Evolutionary conservation across 1,140 invertebrate species (phyloP).

Genomic region (Coboldia fuscipes): DNA sequence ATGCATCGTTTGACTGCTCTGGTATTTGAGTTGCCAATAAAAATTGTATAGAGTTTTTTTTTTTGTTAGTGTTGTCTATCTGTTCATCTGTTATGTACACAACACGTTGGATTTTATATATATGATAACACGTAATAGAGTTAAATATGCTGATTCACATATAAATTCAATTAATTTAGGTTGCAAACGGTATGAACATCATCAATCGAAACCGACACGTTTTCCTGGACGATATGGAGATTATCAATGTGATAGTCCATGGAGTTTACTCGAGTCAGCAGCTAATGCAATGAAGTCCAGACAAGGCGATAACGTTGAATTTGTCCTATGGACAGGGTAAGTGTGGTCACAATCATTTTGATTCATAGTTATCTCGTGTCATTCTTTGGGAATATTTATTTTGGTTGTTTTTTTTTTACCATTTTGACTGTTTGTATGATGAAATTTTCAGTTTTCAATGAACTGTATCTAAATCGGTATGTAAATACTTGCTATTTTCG

Average conservation of each 20-base stretch:
- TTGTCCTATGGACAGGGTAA: slow-evolving; percentile 85
- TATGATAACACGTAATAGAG: no score
- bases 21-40: background rate
- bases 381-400: background rate
- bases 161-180: slow-evolving; percentile 12
- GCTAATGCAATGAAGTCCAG: slow-evolving; percentile 58
- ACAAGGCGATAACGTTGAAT: slow-evolving; percentile 65
- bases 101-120: background rate
- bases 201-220: slow-evolving; percentile 10
- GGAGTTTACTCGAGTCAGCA: slow-evolving; percentile 64
- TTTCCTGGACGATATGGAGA: slow-evolving; percentile 48
- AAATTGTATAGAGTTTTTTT: background rate
- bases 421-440: no score
- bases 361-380: no score
- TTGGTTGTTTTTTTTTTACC: no score
- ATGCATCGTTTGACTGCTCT: background rate
- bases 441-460: no score
- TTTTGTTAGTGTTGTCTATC: background rate
- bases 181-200: slow-evolving; percentile 22
- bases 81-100: background rate
- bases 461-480: no score
- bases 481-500: no score
- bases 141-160: background rate
- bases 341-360: no score
- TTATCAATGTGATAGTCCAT: slow-evolving; percentile 72